Base-by-base conservation (phyloP, 2,113 vertebrate genomes). In the Sclerurus mexicanus region DNA sequence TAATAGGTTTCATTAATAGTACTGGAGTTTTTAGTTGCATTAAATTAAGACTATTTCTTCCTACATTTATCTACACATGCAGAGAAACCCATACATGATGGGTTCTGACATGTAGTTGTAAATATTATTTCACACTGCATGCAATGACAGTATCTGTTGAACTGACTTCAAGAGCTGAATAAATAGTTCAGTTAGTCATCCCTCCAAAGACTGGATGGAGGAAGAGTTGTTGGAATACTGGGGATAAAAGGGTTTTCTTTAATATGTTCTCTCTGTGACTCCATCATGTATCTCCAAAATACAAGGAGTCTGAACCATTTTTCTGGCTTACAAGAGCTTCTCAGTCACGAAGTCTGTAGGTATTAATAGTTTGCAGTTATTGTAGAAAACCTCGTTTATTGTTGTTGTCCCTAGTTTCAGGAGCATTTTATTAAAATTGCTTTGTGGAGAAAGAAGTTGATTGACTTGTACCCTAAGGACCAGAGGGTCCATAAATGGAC, bases 401-500 rank as follows among this genome's bases (percentile, higher is more conserved):
- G 35, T 47, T 68, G 30, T 49, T 4, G 1, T 31, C n/a, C 72
- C 37, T 42, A 44, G 44, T 30, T 63, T 63, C 50, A 13, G 4
- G 13, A 59, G 7, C 6, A 56, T 81, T 85, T 85, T 40, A 44
- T 31, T 52, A 52, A 58, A 74, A 72, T 39, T 59, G 14, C 47
- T 85, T 87, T 68, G 35, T 59, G 19, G 12, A 91, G 35, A 73
- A 87, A 81, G 2, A 72, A 86, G 64, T n/a, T 33, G 9, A 68
- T 76, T 9, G 50, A 15, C 9, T 72, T 28, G 9, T 39, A 39
- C 35, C 0, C 0, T n/a, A 68, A 82, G 24, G 6, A 71, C 31
- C 3, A 2, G 37, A 58, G 13, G 40, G 18, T 71, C 10, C 55
- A 68, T 9, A 66, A 14, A 23, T 7, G 3, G 58, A 35, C 2